Percentiles rank a stretch among this genome's conserved stretches.
These are phyloP conservation scores for Hypolimnas misippus DNA, from an alignment of 2,888 invertebrate genomes.

Conservation along the genomic window DNA sequence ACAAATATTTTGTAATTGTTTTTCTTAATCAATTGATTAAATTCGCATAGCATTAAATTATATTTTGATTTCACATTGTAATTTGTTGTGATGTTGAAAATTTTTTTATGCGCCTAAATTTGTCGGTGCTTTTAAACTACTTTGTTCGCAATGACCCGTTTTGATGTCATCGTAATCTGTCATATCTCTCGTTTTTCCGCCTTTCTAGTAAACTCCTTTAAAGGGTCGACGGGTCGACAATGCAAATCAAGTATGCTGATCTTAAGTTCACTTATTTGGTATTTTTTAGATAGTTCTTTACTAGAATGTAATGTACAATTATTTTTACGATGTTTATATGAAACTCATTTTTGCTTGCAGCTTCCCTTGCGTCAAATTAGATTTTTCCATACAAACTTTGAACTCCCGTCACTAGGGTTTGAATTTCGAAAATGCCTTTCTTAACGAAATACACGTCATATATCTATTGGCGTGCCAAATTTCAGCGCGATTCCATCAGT, in stretches of 20 bases:
- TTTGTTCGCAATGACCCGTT: constrained; percentile 53
- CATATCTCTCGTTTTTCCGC: constrained; percentile 71
- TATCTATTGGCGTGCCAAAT: too few species aligned
- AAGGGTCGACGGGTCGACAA: constrained; percentile 51
- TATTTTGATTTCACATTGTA: too few species aligned
- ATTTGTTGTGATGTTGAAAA: neutral
- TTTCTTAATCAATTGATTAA: neutral
- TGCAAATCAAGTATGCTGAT: constrained; percentile 39
- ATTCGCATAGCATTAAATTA: too few species aligned
- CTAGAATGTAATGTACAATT: neutral
- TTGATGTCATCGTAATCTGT: constrained; percentile 64
- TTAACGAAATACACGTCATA: too few species aligned
- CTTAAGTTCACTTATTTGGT: constrained; percentile 9
- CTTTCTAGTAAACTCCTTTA: constrained; percentile 66
- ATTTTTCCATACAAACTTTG: too few species aligned
- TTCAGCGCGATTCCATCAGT: too few species aligned
- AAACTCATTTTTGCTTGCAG: too few species aligned
- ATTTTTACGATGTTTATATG: too few species aligned
- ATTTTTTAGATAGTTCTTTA: constrained; percentile 4
- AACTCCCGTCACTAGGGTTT: too few species aligned
- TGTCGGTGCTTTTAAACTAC: constrained; percentile 28
- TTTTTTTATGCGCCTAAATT: too few species aligned
- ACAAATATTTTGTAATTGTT: neutral
- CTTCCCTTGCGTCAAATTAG: too few species aligned
- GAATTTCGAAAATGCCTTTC: too few species aligned